A percentile compares a stretch with the other conserved stretches of the same genome.
phyloP scores from a whole-genome alignment of 2,797 vertebrate genomes.

The Sebastolobus alascanus region DNA sequence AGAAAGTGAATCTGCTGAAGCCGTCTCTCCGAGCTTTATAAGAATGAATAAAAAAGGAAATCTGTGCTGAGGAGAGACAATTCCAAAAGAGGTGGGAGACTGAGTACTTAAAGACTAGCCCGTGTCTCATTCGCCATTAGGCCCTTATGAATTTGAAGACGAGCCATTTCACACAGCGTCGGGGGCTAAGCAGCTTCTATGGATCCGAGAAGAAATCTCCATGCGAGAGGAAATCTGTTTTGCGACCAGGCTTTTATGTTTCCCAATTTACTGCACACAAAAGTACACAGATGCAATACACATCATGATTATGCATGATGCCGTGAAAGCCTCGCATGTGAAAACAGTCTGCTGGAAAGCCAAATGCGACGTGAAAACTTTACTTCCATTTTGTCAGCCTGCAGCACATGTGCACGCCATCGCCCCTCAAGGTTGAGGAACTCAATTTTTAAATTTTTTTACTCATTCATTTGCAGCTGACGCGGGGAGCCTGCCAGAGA shows the following conservation, averaged over 20 bases:
- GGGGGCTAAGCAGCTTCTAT: conserved; percentile 31
- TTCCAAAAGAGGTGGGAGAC: conserved; percentile 24
- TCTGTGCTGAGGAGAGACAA: conserved; percentile 22
- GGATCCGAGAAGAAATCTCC: conserved; percentile 14
- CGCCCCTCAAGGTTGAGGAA: conserved; percentile 34
- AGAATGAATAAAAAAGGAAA: conserved; percentile 36
- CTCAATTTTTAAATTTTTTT: conserved; percentile 43
- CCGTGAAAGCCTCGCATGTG: conserved; percentile 23
- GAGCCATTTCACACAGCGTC: conserved; percentile 24
- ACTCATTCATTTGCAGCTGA: conserved; percentile 54
- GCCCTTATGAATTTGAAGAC: conserved; percentile 39
- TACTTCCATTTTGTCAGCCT: conserved; percentile 39
- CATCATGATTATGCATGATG: conserved; percentile 52
- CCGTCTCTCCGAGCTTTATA: conserved; percentile 14
- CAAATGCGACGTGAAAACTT: conserved; percentile 36
- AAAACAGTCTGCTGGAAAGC: conserved; percentile 26
- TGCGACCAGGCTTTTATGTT: conserved; percentile 39
- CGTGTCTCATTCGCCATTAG: conserved; percentile 30
- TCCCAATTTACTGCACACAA: conserved; percentile 6
- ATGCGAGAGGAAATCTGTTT: conserved; percentile 28
- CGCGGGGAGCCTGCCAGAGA: conserved; percentile 21
- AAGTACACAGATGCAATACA: conserved; percentile 27
- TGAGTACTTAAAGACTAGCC: conserved; percentile 40
- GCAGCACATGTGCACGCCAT: conserved; percentile 6
- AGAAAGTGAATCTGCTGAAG: conserved; percentile 31